Percentiles rank a stretch among this genome's conserved stretches.
Conservation (phyloP, 1,140 invertebrate genomes). For the Eriocheir sinensis region DNA sequence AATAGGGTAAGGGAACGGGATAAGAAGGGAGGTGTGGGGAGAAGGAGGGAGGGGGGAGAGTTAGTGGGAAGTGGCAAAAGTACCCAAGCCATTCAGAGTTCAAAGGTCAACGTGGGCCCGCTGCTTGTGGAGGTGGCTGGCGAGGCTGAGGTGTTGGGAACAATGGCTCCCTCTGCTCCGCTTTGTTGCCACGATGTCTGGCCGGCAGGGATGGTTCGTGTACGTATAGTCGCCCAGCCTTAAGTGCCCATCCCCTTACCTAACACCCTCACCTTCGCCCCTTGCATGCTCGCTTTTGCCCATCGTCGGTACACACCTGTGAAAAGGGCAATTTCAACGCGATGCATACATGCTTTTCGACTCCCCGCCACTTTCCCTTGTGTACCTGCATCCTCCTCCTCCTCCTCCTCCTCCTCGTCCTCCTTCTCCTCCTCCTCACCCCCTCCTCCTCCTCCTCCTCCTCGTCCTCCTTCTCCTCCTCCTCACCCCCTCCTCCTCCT, state of each 20-base stretch:
- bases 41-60: not conserved
- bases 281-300: not conserved
- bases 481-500: no score
- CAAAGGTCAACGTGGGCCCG: not conserved
- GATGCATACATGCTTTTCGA: not conserved
- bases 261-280: not conserved
- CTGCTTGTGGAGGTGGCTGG: not conserved
- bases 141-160: constrained; percentile 11
- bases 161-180: not conserved
- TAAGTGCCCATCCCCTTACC: not conserved
- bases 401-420: no score
- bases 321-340: not conserved
- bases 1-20: not conserved
- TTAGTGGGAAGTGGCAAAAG: constrained; percentile 27
- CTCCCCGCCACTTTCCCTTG: not conserved
- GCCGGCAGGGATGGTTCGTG: not conserved
- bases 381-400: not conserved
- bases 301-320: not conserved
- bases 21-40: no score
- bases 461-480: no score
- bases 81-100: constrained; percentile 15
- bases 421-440: no score
- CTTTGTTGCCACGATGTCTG: constrained; percentile 14
- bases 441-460: not conserved
- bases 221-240: not conserved